Evolutionary conservation across 1,140 invertebrate species (phyloP).

Genomic region (Planococcus citri): DNA sequence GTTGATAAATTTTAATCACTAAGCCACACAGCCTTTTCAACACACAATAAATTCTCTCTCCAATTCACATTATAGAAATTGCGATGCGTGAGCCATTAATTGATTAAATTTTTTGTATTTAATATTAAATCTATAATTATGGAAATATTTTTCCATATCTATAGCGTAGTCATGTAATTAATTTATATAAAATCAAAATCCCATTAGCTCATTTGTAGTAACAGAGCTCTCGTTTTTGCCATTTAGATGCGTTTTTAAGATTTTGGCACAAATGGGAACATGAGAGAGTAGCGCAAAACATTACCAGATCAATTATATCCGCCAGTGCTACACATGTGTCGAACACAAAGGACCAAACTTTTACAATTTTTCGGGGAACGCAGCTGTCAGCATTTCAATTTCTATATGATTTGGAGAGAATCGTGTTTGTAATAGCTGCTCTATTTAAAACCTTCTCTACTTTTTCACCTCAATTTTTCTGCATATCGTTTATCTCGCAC

Average conservation of each 20-base stretch:
- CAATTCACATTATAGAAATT: slow-evolving; percentile 13
- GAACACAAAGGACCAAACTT: slow-evolving; percentile 16
- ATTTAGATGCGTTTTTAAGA: slow-evolving; percentile 19
- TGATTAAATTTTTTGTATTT: slow-evolving; percentile 2
- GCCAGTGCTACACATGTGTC: background rate
- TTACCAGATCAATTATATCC: slow-evolving; percentile 1
- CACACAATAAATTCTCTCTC: slow-evolving; percentile 14
- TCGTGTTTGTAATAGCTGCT: background rate
- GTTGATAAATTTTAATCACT: too few relatives aligned
- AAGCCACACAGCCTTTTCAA: too few relatives aligned
- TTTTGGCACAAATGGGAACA: background rate
- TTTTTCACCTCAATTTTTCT: background rate
- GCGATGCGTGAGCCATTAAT: slow-evolving; percentile 10
- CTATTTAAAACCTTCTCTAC: background rate
- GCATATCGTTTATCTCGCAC: background rate
- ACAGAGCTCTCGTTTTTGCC: slow-evolving; percentile 7
- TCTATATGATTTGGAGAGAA: slow-evolving; percentile 11
- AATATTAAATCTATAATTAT: background rate
- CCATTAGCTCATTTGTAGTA: slow-evolving; percentile 11
- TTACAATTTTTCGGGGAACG: background rate
- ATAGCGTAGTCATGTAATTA: background rate
- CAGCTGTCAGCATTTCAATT: background rate
- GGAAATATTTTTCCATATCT: background rate
- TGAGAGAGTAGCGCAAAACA: background rate
- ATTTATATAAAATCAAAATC: background rate